phyloP scores from a whole-genome alignment of 2,113 vertebrate genomes.

The Phalacrocorax aristotelis region DNA sequence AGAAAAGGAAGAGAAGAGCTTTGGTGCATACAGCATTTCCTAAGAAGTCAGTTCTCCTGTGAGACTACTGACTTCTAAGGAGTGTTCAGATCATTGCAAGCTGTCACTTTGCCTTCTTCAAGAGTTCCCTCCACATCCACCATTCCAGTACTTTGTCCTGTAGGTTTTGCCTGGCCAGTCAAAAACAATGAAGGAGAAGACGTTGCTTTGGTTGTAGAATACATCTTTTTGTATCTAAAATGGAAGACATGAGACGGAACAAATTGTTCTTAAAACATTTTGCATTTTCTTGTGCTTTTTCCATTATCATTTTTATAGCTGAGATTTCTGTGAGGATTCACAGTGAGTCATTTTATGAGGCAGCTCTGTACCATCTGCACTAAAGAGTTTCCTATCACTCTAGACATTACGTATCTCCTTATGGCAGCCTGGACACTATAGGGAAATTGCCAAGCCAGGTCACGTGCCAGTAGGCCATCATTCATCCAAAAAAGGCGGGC shows the following conservation, averaged over 20 bases:
- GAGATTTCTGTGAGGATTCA: constrained; percentile 77
- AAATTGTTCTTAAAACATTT: constrained; percentile 63
- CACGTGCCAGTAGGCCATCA: constrained; percentile 81
- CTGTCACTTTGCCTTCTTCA: background rate
- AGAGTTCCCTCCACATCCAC: background rate
- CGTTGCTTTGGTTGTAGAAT: background rate
- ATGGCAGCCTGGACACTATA: constrained; percentile 72
- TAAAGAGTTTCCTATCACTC: constrained; percentile 76
- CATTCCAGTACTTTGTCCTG: background rate
- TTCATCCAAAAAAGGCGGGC: constrained; percentile 72
- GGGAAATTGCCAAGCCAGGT: constrained; percentile 77
- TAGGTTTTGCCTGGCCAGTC: background rate
- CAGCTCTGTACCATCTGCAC: constrained; percentile 76
- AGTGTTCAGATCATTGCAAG: background rate
- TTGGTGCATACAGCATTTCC: background rate
- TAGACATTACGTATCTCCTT: constrained; percentile 83
- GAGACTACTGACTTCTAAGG: background rate
- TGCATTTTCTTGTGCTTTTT: constrained; percentile 77
- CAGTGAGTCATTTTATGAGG: constrained; percentile 82
- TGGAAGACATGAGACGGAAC: constrained; percentile 54
- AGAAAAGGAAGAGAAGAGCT: background rate
- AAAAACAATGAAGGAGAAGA: background rate
- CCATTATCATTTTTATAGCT: constrained; percentile 82
- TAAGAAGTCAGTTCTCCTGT: background rate
- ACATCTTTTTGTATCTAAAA: constrained; percentile 2